Evolutionary conservation across 2,888 invertebrate genomes (phyloP), one percentile per base, ranked within the genome.

Genomic region (Pollenia griseotomentosa): DNA sequence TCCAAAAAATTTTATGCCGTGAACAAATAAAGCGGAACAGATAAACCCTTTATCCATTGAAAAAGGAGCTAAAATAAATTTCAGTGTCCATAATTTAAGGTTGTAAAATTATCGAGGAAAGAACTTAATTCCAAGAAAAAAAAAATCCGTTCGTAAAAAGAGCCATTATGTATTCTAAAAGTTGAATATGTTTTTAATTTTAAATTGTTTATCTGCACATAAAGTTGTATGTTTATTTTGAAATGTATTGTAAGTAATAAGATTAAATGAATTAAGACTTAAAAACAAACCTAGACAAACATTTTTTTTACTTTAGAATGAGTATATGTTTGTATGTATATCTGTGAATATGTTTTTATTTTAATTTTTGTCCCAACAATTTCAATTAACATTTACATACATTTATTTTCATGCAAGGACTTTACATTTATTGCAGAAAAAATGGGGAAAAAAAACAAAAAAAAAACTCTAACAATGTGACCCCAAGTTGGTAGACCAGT

Each of bases 331-430:
- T 14, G 1, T 33, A 12, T 11, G 0, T 33, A 2, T 23, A 8
- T 42, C 1, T 42, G 14, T 68, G 8, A 7, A 65, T 66, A 48
- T 70, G n/a, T 42, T 42, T 68, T 8, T 23, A 73, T 66, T 66
- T 51, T 51, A 14, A 46, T 74, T 61, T 59, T 51, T 44, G 40
- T 70, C 40, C 55, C 53, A 84, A 74, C 79, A 74, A 84, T 85
- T 87, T 85, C 87, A 87, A 85, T 87, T 87, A 81, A 82, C 81
- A 87, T 74, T 82, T 87, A 48, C 66, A 87, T 68, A 78, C 61
- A 78, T 71, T 66, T 59, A 66, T 63, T 66, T 63, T 53, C 63
- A 74, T 19, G 40, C 48, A 74, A 75, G 63, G 44, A 81, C 84
- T 78, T 78, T 51, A 53, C 11, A 42, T 68, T 61, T 42, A 53